Percentiles rank a stretch among this genome's conserved stretches.
Evolutionary conservation across 2,113 vertebrate species (phyloP).

Genomic region (Cynocephalus volans): DNA sequence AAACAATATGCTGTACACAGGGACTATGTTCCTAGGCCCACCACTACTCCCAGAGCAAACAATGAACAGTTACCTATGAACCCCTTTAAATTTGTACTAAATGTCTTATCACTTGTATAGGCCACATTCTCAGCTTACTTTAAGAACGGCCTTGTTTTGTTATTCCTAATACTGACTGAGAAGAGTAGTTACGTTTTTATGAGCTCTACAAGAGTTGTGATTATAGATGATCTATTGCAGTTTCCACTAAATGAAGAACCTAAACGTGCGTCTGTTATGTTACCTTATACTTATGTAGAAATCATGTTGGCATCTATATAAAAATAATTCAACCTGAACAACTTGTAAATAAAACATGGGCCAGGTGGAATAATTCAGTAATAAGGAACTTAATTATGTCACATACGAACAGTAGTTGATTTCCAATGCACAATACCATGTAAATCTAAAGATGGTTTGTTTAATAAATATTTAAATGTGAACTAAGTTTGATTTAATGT

Average conservation of each 20-base stretch:
- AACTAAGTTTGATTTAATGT: constrained; percentile 25
- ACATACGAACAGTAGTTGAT: neutral
- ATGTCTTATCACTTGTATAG: neutral
- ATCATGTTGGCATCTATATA: neutral
- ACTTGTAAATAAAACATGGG: neutral
- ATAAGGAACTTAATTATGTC: neutral
- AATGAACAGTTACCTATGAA: neutral
- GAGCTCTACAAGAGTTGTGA: neutral
- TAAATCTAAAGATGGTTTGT: constrained; percentile 36
- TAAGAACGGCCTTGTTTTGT: neutral
- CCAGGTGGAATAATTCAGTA: neutral
- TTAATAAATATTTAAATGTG: constrained; percentile 32
- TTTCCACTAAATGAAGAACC: neutral
- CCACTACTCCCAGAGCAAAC: neutral
- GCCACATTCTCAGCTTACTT: neutral
- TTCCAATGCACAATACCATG: constrained; percentile 9
- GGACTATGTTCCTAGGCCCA: accelerated
- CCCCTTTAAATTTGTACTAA: neutral
- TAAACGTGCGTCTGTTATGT: neutral
- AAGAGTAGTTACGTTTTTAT: neutral
- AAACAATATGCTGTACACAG: no score
- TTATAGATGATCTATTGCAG: neutral
- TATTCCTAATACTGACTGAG: neutral
- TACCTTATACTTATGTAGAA: neutral
- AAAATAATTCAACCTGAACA: neutral